Conservation (phyloP, 2,113 vertebrate genomes). For the Erythrolamprus reginae region DNA sequence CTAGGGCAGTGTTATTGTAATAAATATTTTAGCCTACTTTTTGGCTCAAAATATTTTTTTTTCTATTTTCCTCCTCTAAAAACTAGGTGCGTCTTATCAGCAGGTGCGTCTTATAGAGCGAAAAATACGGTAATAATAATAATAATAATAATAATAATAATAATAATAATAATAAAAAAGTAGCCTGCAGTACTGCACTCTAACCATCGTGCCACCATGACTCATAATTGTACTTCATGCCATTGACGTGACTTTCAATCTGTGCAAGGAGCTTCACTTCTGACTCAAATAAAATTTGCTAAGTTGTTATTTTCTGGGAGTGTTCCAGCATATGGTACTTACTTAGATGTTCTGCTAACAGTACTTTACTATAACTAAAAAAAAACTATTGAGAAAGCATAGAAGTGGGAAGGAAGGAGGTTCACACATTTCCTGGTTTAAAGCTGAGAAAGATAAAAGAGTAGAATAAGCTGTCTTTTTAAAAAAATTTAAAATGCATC, state of each 20-base stretch:
- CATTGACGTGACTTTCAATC: not conserved
- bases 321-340: not conserved
- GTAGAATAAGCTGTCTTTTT: slow-evolving; percentile 3
- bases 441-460: not conserved
- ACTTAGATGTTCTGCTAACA: not conserved
- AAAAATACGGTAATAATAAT: too few species aligned
- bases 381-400: not conserved
- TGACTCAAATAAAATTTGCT: not conserved
- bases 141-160: too few species aligned
- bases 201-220: too few species aligned
- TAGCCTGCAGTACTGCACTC: too few species aligned
- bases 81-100: too few species aligned
- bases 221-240: too few species aligned
- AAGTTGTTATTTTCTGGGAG: not conserved
- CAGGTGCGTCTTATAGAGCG: too few species aligned
- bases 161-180: too few species aligned
- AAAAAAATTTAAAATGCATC: not conserved
- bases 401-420: not conserved
- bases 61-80: too few species aligned
- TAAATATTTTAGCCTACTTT: too few species aligned
- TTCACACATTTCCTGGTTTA: not conserved
- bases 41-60: too few species aligned
- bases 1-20: too few species aligned
- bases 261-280: not conserved
- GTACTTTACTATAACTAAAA: not conserved